These are phyloP conservation scores for Epinotia nisella DNA, from an alignment of 2,888 invertebrate species.

Conservation along the genomic window DNA sequence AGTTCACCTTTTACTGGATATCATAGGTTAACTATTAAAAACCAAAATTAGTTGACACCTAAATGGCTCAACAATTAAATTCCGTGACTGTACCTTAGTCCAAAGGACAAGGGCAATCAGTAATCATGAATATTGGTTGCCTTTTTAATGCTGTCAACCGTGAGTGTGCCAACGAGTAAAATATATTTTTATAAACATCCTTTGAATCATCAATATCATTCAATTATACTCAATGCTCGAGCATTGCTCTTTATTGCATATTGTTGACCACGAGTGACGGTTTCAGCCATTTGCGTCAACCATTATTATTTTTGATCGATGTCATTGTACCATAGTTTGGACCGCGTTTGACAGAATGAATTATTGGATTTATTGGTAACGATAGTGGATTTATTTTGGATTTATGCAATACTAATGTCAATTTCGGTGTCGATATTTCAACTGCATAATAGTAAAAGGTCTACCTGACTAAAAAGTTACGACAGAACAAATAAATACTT, in stretches of 20 bases:
- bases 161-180: background rate
- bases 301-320: conserved; percentile 39
- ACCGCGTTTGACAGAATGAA: conserved; percentile 12
- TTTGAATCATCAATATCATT: conserved; percentile 17
- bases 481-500: no score
- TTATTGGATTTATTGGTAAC: conserved; percentile 18
- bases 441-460: background rate
- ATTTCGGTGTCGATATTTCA: background rate
- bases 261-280: conserved; percentile 25
- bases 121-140: background rate
- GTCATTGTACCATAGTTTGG: conserved; percentile 12
- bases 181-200: conserved; percentile 3
- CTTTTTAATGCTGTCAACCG: background rate
- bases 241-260: conserved; percentile 35
- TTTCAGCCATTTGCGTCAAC: conserved; percentile 26
- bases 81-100: no score
- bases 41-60: no score
- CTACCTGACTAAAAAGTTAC: no score
- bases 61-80: no score
- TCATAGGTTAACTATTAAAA: no score
- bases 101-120: no score
- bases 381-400: conserved; percentile 1
- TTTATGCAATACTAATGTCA: background rate
- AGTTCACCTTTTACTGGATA: no score
- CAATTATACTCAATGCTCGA: conserved; percentile 20